These are phyloP conservation scores for Botia kubotai DNA, from an alignment of 2,797 vertebrate species.

Conservation along the genomic window DNA sequence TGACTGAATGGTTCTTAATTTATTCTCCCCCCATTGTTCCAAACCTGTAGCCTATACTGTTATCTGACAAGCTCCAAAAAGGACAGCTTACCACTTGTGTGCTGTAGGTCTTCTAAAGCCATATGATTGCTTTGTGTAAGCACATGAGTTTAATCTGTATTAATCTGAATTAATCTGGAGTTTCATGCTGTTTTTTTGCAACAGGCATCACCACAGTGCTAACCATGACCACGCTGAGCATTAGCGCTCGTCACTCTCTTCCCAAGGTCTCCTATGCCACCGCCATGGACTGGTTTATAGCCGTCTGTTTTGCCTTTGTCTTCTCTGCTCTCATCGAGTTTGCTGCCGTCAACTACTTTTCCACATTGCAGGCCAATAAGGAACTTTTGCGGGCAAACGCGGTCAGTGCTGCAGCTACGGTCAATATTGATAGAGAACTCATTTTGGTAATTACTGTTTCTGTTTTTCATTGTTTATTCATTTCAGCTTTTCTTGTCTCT, in stretches of 20 bases:
- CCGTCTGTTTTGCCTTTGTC: conserved; percentile 95
- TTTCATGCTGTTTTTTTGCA: not conserved
- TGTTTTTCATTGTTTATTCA: conserved; percentile 6
- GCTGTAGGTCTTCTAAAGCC: not conserved
- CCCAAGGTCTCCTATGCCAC: conserved; percentile 96
- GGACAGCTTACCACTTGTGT: too few relatives aligned
- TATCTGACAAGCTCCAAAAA: too few relatives aligned
- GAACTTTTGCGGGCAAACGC: conserved; percentile 81
- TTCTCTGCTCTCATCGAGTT: conserved; percentile 97
- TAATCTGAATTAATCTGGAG: too few relatives aligned
- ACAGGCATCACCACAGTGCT: conserved; percentile 94
- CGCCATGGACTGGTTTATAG: conserved; percentile 98
- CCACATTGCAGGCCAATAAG: conserved; percentile 90
- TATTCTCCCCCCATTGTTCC: not conserved
- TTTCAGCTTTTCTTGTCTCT: not conserved
- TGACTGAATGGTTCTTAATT: not conserved
- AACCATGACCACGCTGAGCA: conserved; percentile 95
- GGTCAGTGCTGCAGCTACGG: conserved; percentile 72
- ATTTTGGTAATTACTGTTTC: conserved; percentile 80
- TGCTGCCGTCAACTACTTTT: conserved; percentile 97
- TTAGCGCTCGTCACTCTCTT: conserved; percentile 92
- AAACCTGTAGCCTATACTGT: too few relatives aligned
- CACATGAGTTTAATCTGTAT: too few relatives aligned
- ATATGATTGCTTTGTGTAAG: not conserved
- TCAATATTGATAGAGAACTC: conserved; percentile 79